phyloP scores from a whole-genome alignment of 2,888 invertebrate genomes.

The Gastracanthus pulcherrimus region DNA sequence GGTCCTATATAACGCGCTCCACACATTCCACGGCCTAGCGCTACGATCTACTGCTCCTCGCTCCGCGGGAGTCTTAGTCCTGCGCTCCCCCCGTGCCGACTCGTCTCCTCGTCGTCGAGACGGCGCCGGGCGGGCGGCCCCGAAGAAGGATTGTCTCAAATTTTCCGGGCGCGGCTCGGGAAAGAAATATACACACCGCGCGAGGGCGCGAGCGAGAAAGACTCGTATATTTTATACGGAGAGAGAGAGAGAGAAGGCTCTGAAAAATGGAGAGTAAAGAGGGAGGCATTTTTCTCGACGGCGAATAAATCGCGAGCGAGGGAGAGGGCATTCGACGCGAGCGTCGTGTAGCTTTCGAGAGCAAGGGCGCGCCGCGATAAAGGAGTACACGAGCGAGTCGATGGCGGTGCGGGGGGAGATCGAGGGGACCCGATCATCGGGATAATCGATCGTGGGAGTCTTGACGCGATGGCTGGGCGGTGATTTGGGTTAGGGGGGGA shows the following conservation, averaged over 20 bases:
- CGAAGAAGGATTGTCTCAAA: constrained; percentile 48
- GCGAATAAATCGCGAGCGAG: constrained; percentile 33
- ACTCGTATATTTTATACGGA: too few relatives aligned
- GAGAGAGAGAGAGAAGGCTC: too few relatives aligned
- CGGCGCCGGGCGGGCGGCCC: not conserved
- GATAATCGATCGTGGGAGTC: constrained; percentile 9
- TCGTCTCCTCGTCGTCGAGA: constrained; percentile 35
- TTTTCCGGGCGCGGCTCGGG: constrained; percentile 33
- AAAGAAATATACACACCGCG: constrained; percentile 5
- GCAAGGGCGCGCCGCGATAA: not conserved
- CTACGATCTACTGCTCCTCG: too few relatives aligned
- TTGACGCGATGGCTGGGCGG: too few relatives aligned
- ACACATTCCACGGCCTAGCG: too few relatives aligned
- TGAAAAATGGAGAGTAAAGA: constrained; percentile 36
- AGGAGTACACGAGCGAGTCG: not conserved
- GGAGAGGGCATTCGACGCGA: too few relatives aligned
- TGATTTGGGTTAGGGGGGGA: too few relatives aligned
- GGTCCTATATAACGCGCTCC: too few relatives aligned
- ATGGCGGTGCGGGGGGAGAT: not conserved
- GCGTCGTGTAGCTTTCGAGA: too few relatives aligned
- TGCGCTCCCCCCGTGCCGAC: not conserved
- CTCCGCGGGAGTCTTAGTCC: not conserved
- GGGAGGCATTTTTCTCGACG: constrained; percentile 25
- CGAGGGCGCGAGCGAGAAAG: not conserved
- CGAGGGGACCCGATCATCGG: not conserved